These are phyloP conservation scores for Pseudocheirus occidentalis DNA, from an alignment of 2,797 vertebrate species.

Conservation along the genomic window DNA sequence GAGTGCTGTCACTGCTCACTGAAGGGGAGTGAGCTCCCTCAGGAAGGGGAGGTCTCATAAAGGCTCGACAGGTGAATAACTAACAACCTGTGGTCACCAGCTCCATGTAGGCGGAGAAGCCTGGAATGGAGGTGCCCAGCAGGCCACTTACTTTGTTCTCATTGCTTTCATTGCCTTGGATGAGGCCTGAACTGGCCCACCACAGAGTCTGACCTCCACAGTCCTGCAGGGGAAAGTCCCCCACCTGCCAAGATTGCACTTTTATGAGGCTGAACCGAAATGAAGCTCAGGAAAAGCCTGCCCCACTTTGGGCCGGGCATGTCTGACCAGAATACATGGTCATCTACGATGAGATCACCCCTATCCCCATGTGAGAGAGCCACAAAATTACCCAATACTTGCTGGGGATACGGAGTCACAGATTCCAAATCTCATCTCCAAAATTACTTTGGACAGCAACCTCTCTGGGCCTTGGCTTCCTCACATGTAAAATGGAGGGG, in stretches of 20 bases:
- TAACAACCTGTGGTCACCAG: too few relatives aligned
- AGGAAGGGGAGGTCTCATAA: not conserved
- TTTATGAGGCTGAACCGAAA: not conserved
- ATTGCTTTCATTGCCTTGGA: slow-evolving; percentile 3
- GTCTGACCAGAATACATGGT: not conserved
- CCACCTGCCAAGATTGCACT: not conserved
- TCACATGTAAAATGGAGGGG: not conserved
- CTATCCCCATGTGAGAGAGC: not conserved
- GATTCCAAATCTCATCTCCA: not conserved
- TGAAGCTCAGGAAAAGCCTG: not conserved
- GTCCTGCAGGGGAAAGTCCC: not conserved
- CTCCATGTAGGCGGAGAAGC: too few relatives aligned
- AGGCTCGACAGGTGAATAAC: not conserved
- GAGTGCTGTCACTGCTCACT: not conserved
- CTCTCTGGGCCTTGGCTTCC: not conserved
- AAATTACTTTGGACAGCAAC: not conserved
- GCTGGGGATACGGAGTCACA: not conserved
- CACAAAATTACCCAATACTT: not conserved
- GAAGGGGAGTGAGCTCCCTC: too few relatives aligned
- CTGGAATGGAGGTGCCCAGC: too few relatives aligned
- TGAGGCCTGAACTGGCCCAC: not conserved
- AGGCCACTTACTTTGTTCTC: not conserved
- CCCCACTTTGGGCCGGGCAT: not conserved
- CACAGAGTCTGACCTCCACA: not conserved
- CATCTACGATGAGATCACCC: not conserved